Base-by-base conservation (phyloP, 2,113 vertebrate species). In the Aviceda subcristata region DNA sequence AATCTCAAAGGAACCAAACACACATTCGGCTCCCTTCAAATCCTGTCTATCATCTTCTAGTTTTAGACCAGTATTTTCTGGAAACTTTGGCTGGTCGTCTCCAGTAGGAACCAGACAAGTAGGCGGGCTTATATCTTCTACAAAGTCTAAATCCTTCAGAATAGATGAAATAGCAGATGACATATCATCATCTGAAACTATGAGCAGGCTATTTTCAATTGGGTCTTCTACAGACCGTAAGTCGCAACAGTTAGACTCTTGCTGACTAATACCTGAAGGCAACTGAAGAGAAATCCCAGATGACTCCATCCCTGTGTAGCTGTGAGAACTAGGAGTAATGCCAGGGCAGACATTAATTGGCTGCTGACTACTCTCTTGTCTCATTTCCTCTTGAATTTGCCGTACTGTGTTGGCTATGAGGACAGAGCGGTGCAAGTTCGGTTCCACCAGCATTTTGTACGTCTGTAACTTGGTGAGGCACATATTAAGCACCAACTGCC, bases 361-460 rank as follows among this genome's bases (percentile, higher is more conserved):
- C 88, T 97, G 97, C 90, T 97, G 97, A 84, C 50, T 95, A 38
- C 97, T 97, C 64, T 97, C 98, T 39, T 95, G 90, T 13, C 92
- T 98, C 96, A 96, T 98, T 93, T 99, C 99, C 87, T 98, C 98
- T 91, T 99, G 99, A 45, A 99, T 98, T 94, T 99, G 98, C 95
- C 98, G 92, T 34, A 99, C 98, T 13, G 98, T 99, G 98, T 99
- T 99, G 97, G 98, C 97, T 86, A 99, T 98, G 85, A 99, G 98
- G 84, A 99, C 99, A 4, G 99, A 99, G 88, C 98, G 98, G 38
- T 98, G 98, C 84, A 99, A 96, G 97, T 99, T 99, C 22, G 98
- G 99, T 97, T 99, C 98, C 97, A 98, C 95, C 82, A 98, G 97
- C 84, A 97, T 98, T 96, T 98, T 98, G 96, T 98, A 98, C 2